Conservation (phyloP, 2,797 vertebrate genomes). For the Silurus lanzhouensis region DNA sequence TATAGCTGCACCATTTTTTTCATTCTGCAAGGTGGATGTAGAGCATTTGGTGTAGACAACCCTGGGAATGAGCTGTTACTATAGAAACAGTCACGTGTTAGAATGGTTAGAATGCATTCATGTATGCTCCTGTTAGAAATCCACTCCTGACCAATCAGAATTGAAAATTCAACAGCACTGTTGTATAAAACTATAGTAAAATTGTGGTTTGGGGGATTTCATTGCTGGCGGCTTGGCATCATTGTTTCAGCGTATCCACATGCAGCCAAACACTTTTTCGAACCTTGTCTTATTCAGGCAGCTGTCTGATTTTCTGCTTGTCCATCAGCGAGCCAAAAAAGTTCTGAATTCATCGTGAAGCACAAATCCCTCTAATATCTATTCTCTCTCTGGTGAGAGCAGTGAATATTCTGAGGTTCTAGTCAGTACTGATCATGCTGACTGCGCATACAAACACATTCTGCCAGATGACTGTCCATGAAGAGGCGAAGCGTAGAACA, state of each 20-base stretch:
- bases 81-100: background rate
- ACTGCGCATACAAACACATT: background rate
- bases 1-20: background rate
- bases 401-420: background rate
- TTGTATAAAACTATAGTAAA: background rate
- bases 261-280: constrained; percentile 12
- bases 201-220: background rate
- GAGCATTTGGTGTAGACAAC: background rate
- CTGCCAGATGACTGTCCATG: background rate
- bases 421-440: background rate
- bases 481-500: background rate
- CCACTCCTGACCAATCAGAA: background rate
- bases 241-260: background rate
- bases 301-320: background rate
- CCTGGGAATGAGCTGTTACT: background rate
- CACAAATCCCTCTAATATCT: constrained; percentile 26
- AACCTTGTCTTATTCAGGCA: background rate
- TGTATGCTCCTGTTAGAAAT: background rate
- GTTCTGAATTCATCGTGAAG: constrained; percentile 1
- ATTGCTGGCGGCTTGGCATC: background rate
- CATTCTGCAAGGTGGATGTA: background rate
- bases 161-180: background rate
- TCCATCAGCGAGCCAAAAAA: background rate
- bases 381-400: background rate
- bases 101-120: background rate